Base-by-base conservation (phyloP, 2,888 invertebrate species). In the Myopa testacea region DNA sequence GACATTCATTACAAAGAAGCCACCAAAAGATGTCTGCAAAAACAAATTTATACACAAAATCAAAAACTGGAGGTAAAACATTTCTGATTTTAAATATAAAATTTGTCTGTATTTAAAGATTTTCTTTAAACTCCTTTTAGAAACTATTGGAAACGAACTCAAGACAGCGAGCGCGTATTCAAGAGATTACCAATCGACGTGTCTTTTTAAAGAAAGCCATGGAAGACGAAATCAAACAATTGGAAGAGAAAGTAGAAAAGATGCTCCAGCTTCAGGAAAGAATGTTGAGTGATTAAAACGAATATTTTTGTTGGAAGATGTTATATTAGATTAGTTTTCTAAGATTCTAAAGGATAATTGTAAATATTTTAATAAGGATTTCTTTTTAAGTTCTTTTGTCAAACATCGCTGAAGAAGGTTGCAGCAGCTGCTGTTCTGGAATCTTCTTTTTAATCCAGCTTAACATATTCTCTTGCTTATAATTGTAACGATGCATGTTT, bases 1-100 rank as follows among this genome's bases (percentile, higher is more conserved):
- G 82, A 84, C 1, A 81, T 86, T 75, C 81, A 80, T 3, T 81
- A 82, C 8, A 83, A 85, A 16, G 81, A 83, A 68, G 80, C 75
- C 34, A 80, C 83, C 52, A 45, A 80, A 19, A 78, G 80, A 0
- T 83, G 83, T 70, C 79, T 86, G 19, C 80, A 82, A 55, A 81
- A 82, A 37, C 84, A 84, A 76, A 76, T 84, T 14, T 79, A 77
- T 4, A 80, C 79, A 40, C 86, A 86, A 65, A 81, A 82, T 50
- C 65, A 78, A 0, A 76, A 82, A 63, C 69, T 86, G 10, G 81
- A 82, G 71, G 83, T 82, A 69, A 45, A 8, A 10, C 67, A 69
- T 62, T 6, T 77, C 34, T n/a, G 38, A 8, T 4, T 10, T 8
- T 19, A 4, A 55, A 45, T 19, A 14, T 19, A 62, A 14, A 5